phyloP scores from a whole-genome alignment of 1,140 invertebrate genomes.

The Hyles euphorbiae region DNA sequence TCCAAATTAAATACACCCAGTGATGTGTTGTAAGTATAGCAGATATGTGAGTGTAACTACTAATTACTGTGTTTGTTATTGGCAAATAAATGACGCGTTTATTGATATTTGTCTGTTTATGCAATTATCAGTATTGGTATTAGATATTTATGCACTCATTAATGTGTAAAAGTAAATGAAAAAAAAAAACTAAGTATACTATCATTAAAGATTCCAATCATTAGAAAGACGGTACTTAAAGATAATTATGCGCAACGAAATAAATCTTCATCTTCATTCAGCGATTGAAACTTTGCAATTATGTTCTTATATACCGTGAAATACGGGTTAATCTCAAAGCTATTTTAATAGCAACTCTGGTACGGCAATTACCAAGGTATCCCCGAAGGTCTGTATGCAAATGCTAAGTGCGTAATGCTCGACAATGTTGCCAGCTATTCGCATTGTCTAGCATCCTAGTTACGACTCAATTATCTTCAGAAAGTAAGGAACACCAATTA shows the following conservation, averaged over 20 bases:
- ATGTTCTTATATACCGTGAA: background rate
- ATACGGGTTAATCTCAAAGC: constrained; percentile 21
- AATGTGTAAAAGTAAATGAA: no score
- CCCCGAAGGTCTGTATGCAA: constrained; percentile 28
- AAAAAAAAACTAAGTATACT: no score
- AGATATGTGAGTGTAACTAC: no score
- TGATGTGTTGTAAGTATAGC: no score
- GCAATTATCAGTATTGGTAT: no score
- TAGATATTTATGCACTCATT: no score
- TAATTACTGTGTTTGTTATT: no score
- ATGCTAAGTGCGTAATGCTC: constrained; percentile 27
- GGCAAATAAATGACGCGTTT: no score
- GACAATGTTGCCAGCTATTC: constrained; percentile 33
- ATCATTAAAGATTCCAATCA: no score
- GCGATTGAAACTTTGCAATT: no score
- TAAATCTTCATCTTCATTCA: background rate
- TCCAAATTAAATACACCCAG: no score
- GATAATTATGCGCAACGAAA: background rate
- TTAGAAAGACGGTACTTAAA: background rate
- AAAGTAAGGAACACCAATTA: constrained; percentile 44
- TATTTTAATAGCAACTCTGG: constrained; percentile 24
- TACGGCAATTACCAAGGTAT: constrained; percentile 32
- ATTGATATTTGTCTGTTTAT: no score
- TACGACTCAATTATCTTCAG: constrained; percentile 46
- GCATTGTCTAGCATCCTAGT: constrained; percentile 38